Evolutionary conservation across 2,888 invertebrate genomes (phyloP).

Genomic region (Oscheius sp.): DNA sequence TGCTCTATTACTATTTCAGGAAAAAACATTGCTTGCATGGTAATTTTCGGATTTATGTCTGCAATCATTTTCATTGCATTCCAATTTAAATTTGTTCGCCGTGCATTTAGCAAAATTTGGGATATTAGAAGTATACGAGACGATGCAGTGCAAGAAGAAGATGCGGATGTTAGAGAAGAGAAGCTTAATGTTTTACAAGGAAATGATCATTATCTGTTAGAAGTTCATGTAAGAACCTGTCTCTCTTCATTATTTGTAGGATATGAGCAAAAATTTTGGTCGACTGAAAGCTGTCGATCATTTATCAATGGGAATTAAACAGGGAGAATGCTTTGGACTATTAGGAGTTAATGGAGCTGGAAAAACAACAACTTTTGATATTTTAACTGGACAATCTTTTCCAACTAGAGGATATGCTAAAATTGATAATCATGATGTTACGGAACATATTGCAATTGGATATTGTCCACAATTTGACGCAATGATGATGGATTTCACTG

Average conservation of each 20-base stretch:
- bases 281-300: constrained; percentile 40
- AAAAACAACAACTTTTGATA: constrained; percentile 68
- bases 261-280: constrained; percentile 31
- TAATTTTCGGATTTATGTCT: constrained; percentile 49
- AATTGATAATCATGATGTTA: constrained; percentile 40
- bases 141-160: constrained; percentile 1
- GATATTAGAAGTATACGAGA: constrained; percentile 1
- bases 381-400: constrained; percentile 61
- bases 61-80: constrained; percentile 51
- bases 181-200: constrained; percentile 2
- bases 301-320: constrained; percentile 58
- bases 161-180: constrained; percentile 8
- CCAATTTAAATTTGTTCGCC: constrained; percentile 45
- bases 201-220: not conserved
- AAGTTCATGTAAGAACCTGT: constrained; percentile 8
- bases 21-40: constrained; percentile 50
- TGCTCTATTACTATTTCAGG: constrained; percentile 28
- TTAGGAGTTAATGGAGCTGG: constrained; percentile 67
- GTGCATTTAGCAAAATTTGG: constrained; percentile 19
- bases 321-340: constrained; percentile 67
- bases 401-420: constrained; percentile 40
- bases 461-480: constrained; percentile 69
- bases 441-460: constrained; percentile 52
- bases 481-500: constrained; percentile 62
- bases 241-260: too few relatives aligned